Conservation (phyloP, 2,888 invertebrate species). For the Hypercompe scribonia region DNA sequence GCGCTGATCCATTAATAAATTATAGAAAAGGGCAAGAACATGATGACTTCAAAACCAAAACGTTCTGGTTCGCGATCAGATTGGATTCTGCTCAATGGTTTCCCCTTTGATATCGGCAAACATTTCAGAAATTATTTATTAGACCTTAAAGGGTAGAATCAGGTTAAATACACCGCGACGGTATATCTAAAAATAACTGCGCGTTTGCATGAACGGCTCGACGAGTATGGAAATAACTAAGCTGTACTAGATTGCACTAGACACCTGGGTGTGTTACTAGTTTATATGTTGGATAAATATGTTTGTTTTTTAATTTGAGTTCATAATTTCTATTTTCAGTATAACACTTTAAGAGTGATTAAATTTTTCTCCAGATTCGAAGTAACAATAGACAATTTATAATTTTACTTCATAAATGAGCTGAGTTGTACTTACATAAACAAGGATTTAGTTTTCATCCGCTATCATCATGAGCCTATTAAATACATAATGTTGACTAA, state of each 20-base stretch:
- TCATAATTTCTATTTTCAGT: background rate
- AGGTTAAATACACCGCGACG: constrained; percentile 37
- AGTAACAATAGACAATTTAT: background rate
- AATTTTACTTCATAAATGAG: background rate
- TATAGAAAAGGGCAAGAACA: background rate
- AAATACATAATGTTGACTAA: no score
- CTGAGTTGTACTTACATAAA: background rate
- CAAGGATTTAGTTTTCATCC: no score
- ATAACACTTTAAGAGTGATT: background rate
- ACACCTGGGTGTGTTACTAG: constrained; percentile 4
- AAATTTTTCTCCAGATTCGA: background rate
- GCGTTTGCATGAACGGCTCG: constrained; percentile 33
- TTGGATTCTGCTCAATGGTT: background rate
- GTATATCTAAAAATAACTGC: constrained; percentile 45
- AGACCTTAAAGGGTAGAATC: constrained; percentile 33
- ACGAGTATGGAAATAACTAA: constrained; percentile 51
- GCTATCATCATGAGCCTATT: no score
- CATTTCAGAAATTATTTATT: constrained; percentile 32
- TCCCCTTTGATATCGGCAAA: constrained; percentile 11
- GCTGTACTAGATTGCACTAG: constrained; percentile 32
- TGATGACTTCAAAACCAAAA: background rate
- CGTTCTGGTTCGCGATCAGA: background rate
- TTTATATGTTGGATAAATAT: background rate
- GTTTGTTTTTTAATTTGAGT: background rate
- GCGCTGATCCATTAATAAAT: background rate